Percentiles rank a stretch among this genome's conserved stretches.
Evolutionary conservation across 2,797 vertebrate genomes (phyloP).

Genomic region (Carduelis carduelis): DNA sequence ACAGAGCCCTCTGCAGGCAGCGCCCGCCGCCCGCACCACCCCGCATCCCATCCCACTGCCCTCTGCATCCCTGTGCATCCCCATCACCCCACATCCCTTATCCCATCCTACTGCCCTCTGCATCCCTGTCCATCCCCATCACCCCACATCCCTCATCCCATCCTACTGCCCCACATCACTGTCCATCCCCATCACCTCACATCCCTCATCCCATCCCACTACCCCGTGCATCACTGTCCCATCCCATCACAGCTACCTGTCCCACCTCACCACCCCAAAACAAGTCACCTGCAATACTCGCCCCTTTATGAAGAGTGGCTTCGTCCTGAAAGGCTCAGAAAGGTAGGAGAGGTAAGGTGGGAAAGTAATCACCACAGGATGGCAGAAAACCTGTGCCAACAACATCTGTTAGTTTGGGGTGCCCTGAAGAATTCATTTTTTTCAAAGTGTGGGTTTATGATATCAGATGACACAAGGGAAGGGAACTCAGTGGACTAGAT

Average conservation of each 20-base stretch:
- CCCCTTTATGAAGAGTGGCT: rapidly evolving
- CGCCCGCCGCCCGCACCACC: neutral
- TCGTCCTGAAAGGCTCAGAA: neutral
- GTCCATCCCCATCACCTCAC: rapidly evolving
- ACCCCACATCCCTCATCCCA: rapidly evolving
- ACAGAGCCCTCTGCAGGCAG: slow-evolving; percentile 78
- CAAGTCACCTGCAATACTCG: neutral
- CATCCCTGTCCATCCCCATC: neutral
- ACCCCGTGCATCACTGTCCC: neutral
- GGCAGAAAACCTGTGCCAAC: rapidly evolving
- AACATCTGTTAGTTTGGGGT: rapidly evolving
- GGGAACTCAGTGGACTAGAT: neutral
- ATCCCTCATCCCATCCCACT: slow-evolving; percentile 16
- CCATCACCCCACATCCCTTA: neutral
- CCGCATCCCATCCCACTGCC: slow-evolving; percentile 41
- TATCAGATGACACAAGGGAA: rapidly evolving
- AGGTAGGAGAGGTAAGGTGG: neutral
- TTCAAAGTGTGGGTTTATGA: neutral
- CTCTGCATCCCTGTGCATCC: rapidly evolving
- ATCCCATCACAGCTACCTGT: neutral
- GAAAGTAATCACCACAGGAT: neutral
- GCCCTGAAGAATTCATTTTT: rapidly evolving
- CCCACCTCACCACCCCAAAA: neutral
- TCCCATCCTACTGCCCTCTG: neutral
- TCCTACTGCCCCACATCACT: slow-evolving; percentile 51